phyloP scores from a whole-genome alignment of 2,888 invertebrate species.

The Podabrus alpinus region DNA sequence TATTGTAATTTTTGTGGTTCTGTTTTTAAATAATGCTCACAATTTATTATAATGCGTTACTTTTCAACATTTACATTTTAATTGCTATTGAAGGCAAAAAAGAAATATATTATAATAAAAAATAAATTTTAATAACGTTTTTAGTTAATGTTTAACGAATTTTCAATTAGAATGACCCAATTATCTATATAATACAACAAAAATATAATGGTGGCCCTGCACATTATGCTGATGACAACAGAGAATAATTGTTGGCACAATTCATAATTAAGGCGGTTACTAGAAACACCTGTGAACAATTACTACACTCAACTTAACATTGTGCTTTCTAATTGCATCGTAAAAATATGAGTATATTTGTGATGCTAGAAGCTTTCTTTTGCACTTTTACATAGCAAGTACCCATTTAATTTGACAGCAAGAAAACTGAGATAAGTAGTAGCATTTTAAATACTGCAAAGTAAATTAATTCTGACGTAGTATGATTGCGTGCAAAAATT shows the following conservation, averaged over 20 bases:
- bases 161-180: neutral
- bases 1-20: neutral
- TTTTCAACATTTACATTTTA: neutral
- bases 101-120: neutral
- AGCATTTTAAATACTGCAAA: neutral
- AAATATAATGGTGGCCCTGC: conserved; percentile 21
- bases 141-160: neutral
- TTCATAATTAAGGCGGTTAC: conserved; percentile 33
- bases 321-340: neutral
- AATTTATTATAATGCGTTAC: neutral
- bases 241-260: conserved; percentile 27
- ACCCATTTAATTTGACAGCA: neutral
- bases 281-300: conserved; percentile 34
- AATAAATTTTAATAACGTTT: neutral
- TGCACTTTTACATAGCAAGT: neutral
- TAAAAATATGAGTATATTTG: neutral
- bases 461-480: neutral
- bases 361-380: neutral
- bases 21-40: neutral
- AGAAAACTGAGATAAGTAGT: neutral
- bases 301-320: conserved; percentile 26
- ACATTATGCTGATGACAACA: conserved; percentile 25
- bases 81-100: neutral
- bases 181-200: neutral
- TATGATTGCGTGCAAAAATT: neutral